Conservation (phyloP, 2,113 vertebrate genomes). For the Mesembrinibis cayennensis region DNA sequence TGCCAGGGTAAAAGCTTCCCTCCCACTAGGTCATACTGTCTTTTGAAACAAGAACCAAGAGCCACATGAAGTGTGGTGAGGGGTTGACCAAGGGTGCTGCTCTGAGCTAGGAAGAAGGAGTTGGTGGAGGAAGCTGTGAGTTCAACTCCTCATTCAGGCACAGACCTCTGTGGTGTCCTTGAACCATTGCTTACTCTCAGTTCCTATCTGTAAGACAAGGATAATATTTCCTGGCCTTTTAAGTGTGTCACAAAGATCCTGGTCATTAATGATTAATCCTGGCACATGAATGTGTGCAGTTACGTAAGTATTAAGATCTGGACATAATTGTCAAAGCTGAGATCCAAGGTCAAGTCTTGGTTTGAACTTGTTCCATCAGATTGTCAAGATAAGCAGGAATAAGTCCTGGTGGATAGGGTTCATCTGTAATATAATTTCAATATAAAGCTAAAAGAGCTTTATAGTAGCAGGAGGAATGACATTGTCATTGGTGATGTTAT, state of each 20-base stretch:
- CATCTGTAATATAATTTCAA: background rate
- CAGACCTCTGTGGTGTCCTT: background rate
- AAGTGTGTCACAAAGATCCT: background rate
- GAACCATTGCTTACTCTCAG: background rate
- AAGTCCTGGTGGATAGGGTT: background rate
- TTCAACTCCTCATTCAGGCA: background rate
- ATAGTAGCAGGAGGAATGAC: background rate
- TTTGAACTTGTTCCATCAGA: background rate
- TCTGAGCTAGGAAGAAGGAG: background rate
- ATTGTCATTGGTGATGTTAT: background rate
- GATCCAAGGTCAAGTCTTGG: background rate
- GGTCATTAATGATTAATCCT: constrained; percentile 13
- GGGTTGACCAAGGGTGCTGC: background rate
- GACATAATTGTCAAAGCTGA: background rate
- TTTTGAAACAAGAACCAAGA: background rate
- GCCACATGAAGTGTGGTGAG: background rate
- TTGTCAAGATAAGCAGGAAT: background rate
- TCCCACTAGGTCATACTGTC: background rate
- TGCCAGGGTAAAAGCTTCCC: background rate
- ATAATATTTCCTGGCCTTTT: background rate
- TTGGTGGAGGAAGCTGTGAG: background rate
- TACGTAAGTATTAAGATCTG: background rate
- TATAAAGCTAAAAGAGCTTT: background rate
- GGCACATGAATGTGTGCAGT: background rate
- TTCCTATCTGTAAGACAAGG: background rate